Evolutionary conservation across 2,888 invertebrate genomes (phyloP), one percentile per base, ranked within the genome.

Genomic region (Apamea monoglypha): DNA sequence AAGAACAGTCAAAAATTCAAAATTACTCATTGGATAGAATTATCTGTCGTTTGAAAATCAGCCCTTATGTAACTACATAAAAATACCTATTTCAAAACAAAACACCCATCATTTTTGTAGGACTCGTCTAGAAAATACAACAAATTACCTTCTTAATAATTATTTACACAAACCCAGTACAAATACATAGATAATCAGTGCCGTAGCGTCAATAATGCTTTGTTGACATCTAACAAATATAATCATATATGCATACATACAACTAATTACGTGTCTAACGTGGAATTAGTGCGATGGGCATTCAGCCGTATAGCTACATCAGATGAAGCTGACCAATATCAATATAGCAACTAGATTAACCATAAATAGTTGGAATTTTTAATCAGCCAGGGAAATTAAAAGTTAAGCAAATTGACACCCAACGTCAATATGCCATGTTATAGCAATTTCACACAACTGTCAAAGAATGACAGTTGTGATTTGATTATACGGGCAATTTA

Each of bases 261-360:
- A 66, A 74, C 73, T 76, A 80, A 87, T 87, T 74, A 84, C 66
- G 21, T 63, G 36, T 56, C 36, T 59, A 64, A 78, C 29, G 64
- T 64, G 53, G 74, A 87, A 87, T 86, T 87, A 85, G 64, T 77
- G 47, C 72, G 76, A 79, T 73, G 74, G n/a, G 82, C 64, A 79
- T 70, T 81, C 72, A 76, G 29, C 59, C 74, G 71, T 63, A 71
- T 12, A 25, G 4, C 12, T 8, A 63, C 59, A 66, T 74, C 29
- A 66, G 78, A 76, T 84, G 78, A 71, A 76, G 74, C 66, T 68
- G 64, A 74, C 63, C 44, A 59, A 87, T 63, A 76, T 63, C 67
- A 79, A 68, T 83, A 36, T n/a, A 61, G 75, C 14, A 67, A 76
- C 63, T 67, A 25, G 67, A 76, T 76, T 61, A 50, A 61, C 14